phyloP scores from a whole-genome alignment of 2,888 invertebrate species.

The Eudasyphora cyanicolor region DNA sequence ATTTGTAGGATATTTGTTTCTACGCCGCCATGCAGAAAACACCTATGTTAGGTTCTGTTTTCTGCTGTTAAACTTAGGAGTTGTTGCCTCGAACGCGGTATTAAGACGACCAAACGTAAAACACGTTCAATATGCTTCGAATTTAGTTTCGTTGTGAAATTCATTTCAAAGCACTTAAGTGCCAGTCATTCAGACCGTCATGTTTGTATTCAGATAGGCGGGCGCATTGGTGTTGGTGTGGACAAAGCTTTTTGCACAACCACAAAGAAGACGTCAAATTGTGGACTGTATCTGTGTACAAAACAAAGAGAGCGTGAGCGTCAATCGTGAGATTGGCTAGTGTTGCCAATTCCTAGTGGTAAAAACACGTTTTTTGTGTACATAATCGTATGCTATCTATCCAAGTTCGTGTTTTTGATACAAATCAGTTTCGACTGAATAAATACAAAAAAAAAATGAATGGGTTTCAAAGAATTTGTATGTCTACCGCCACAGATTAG shows the following conservation, averaged over 20 bases:
- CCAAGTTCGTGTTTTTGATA: no score
- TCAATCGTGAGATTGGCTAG: no score
- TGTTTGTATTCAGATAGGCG: neutral
- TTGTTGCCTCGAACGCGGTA: constrained; percentile 49
- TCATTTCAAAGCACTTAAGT: constrained; percentile 66
- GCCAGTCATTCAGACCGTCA: constrained; percentile 50
- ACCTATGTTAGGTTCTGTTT: neutral
- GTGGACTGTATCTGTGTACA: constrained; percentile 36
- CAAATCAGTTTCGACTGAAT: no score
- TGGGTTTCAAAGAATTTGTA: no score
- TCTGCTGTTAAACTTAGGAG: constrained; percentile 45
- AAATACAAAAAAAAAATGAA: no score
- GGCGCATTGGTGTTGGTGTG: neutral
- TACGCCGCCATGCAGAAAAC: neutral
- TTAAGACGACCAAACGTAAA: constrained; percentile 52
- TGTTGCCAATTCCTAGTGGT: no score
- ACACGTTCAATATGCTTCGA: constrained; percentile 56
- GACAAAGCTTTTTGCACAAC: constrained; percentile 29
- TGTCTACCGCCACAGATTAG: no score
- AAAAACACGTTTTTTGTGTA: no score
- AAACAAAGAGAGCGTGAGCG: neutral
- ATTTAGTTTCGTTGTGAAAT: constrained; percentile 78
- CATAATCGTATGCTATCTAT: no score
- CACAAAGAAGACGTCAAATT: neutral
- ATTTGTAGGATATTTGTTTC: constrained; percentile 38